Percentiles rank a stretch among this genome's conserved stretches.
phyloP scores from a whole-genome alignment of 2,113 vertebrate species.

The Sinocyclocheilus anophthalmus region DNA sequence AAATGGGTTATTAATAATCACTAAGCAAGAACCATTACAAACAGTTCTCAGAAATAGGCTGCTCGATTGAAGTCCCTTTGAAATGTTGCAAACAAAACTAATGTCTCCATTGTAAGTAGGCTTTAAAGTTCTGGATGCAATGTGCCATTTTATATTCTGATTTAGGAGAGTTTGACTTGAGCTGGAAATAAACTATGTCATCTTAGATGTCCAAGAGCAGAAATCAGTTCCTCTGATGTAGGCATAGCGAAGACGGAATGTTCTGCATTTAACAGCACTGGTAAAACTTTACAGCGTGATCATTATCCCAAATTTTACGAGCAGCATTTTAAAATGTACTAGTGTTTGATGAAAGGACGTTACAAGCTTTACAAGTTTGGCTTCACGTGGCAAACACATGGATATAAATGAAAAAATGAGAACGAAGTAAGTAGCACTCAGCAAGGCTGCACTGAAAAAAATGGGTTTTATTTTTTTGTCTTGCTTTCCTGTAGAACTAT shows the following conservation, averaged over 20 bases:
- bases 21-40: background rate
- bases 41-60: background rate
- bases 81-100: background rate
- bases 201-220: background rate
- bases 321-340: constrained; percentile 47
- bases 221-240: background rate
- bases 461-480: background rate
- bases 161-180: background rate
- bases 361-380: constrained; percentile 32
- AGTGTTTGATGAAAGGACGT: constrained; percentile 50
- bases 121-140: background rate
- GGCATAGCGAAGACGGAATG: constrained; percentile 9
- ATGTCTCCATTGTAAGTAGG: background rate
- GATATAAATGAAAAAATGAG: constrained; percentile 6
- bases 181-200: background rate
- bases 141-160: too few relatives aligned
- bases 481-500: background rate
- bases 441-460: background rate
- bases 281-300: constrained; percentile 62
- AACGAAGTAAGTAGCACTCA: background rate
- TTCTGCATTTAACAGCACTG: constrained; percentile 43
- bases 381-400: constrained; percentile 26
- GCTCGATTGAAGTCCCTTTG: background rate
- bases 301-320: constrained; percentile 65
- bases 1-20: background rate